A percentile compares a stretch with the other conserved stretches of the same genome.
These are phyloP conservation scores for Drosophila teissieri DNA, from an alignment of 1,140 invertebrate genomes.

Conservation along the genomic window DNA sequence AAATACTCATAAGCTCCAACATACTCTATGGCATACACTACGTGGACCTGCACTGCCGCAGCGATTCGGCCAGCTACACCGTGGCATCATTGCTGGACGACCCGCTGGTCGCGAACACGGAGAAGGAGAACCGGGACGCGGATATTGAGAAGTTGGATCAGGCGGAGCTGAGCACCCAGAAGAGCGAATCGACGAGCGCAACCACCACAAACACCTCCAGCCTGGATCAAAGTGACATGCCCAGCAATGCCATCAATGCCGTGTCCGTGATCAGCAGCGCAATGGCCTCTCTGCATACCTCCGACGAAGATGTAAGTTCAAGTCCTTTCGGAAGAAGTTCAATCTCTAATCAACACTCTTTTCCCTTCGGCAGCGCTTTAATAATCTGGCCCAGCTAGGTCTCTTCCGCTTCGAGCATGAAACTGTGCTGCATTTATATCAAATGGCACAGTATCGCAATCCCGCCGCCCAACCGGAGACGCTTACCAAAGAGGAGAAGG, in stretches of 20 bases:
- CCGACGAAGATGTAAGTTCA: conserved; percentile 73
- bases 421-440: conserved; percentile 78
- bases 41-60: conserved; percentile 61
- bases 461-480: conserved; percentile 37
- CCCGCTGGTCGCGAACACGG: conserved; percentile 60
- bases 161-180: conserved; percentile 29
- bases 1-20: conserved; percentile 82
- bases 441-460: conserved; percentile 75
- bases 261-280: conserved; percentile 82
- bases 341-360: background rate
- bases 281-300: conserved; percentile 74
- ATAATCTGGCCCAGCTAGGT: conserved; percentile 85
- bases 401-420: conserved; percentile 86
- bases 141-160: conserved; percentile 72
- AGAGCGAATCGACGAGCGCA: conserved; percentile 73
- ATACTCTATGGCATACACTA: conserved; percentile 82
- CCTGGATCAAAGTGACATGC: conserved; percentile 69
- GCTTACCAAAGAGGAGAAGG: conserved; percentile 85
- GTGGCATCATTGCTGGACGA: conserved; percentile 53
- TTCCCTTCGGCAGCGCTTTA: conserved; percentile 85
- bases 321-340: background rate
- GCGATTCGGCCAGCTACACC: conserved; percentile 48
- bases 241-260: conserved; percentile 75
- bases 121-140: conserved; percentile 76
- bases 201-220: conserved; percentile 65